Evolutionary conservation across 2,797 vertebrate genomes (phyloP).

Genomic region (Podarcis lilfordi): DNA sequence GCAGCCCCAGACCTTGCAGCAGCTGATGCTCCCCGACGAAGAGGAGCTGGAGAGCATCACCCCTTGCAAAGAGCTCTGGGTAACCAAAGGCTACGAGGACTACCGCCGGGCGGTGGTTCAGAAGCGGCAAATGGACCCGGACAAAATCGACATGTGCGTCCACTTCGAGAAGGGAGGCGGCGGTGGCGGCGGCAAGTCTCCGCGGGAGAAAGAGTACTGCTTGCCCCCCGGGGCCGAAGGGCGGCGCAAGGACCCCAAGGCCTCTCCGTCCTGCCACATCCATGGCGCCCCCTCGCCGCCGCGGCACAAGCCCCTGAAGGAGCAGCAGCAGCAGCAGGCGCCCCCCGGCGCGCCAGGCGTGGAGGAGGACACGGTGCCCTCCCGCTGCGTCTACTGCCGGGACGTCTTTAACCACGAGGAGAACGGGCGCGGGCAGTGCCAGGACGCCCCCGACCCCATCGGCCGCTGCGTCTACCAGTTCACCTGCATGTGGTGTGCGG

Average conservation of each 20-base stretch:
- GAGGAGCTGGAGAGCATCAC: constrained; percentile 83
- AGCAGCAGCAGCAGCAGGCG: constrained; percentile 11
- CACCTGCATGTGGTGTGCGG: constrained; percentile 94
- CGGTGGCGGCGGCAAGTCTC: background rate
- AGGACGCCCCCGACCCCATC: constrained; percentile 91
- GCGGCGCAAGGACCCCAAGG: constrained; percentile 48
- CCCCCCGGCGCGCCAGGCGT: constrained; percentile 22
- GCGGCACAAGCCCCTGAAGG: constrained; percentile 41
- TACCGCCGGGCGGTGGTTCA: constrained; percentile 85
- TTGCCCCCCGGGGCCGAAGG: constrained; percentile 72
- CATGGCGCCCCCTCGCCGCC: constrained; percentile 41
- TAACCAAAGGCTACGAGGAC: constrained; percentile 88
- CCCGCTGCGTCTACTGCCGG: constrained; percentile 90
- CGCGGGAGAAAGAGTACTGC: constrained; percentile 74
- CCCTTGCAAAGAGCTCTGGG: constrained; percentile 87
- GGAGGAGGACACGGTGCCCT: constrained; percentile 55
- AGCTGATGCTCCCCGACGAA: constrained; percentile 84
- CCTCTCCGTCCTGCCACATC: constrained; percentile 78
- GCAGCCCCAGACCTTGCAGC: constrained; percentile 81
- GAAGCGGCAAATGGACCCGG: constrained; percentile 78
- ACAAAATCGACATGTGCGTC: constrained; percentile 85
- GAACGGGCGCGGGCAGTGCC: constrained; percentile 90
- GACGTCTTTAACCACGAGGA: constrained; percentile 89
- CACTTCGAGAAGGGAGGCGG: constrained; percentile 85
- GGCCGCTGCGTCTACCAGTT: constrained; percentile 89